Conservation (phyloP, 2,888 invertebrate species). For the Tetanocera ferruginea region DNA sequence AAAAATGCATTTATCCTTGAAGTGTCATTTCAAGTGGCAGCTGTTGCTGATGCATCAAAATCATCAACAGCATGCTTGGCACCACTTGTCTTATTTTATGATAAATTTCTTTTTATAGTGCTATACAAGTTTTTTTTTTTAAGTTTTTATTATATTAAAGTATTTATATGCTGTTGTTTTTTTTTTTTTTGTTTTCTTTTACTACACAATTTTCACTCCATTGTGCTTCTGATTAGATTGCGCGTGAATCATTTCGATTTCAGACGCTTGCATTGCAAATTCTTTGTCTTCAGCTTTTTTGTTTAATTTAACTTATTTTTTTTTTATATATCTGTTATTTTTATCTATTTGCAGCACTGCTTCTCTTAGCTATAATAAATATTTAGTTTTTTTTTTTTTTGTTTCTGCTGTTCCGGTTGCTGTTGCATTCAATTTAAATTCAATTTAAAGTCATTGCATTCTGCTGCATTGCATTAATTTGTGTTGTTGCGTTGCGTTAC, state of each 20-base stretch:
- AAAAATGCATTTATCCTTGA: no score
- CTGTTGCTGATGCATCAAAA: no score
- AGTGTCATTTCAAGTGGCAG: no score
- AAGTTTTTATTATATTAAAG: no score
- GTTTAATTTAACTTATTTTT: not conserved
- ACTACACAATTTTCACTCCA: slow-evolving; percentile 18
- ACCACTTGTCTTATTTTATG: no score
- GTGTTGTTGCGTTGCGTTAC: not conserved
- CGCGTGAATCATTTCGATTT: slow-evolving; percentile 43
- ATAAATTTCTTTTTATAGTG: no score
- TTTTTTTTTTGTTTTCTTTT: slow-evolving; percentile 7
- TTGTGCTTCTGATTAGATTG: slow-evolving; percentile 42
- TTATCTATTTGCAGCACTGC: slow-evolving; percentile 10
- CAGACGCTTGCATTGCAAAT: slow-evolving; percentile 3
- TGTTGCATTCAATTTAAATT: slow-evolving; percentile 45
- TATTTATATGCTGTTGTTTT: not conserved
- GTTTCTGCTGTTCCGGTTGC: slow-evolving; percentile 12
- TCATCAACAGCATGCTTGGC: no score
- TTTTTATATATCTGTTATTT: not conserved
- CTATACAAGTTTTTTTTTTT: no score
- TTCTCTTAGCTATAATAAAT: slow-evolving; percentile 1
- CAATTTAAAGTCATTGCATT: slow-evolving; percentile 40
- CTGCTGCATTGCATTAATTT: slow-evolving; percentile 31
- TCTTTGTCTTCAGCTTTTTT: not conserved
- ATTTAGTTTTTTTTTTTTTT: slow-evolving; percentile 23